phyloP scores from a whole-genome alignment of 2,888 invertebrate genomes.

The Phrixothrix hirtus region DNA sequence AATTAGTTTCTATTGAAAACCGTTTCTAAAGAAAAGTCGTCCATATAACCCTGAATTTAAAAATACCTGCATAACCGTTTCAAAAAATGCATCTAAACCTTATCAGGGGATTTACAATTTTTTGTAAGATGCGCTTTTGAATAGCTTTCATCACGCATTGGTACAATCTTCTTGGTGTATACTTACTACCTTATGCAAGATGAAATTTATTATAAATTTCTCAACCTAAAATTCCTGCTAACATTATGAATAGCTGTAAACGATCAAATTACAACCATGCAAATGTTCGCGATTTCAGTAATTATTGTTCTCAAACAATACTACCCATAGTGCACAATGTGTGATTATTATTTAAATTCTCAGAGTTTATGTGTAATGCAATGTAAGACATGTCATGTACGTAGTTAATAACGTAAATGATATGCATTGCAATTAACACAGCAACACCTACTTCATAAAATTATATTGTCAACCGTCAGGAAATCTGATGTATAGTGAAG shows the following conservation, averaged over 20 bases:
- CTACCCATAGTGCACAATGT: conserved; percentile 13
- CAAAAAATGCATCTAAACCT: too few species aligned
- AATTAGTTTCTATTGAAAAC: conserved; percentile 7
- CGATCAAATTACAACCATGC: conserved; percentile 18
- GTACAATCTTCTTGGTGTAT: background rate
- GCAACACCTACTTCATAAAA: conserved; percentile 25
- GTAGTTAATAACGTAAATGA: conserved; percentile 17
- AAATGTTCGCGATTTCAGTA: conserved; percentile 19
- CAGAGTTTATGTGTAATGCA: conserved; percentile 17
- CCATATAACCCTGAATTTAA: too few species aligned
- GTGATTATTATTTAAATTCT: conserved; percentile 21
- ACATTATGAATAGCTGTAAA: conserved; percentile 15
- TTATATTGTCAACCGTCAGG: conserved; percentile 12
- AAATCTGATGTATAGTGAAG: too few species aligned
- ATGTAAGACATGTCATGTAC: conserved; percentile 13
- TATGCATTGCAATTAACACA: conserved; percentile 17
- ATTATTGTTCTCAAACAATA: conserved; percentile 24
- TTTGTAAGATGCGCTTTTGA: background rate
- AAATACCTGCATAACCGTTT: too few species aligned
- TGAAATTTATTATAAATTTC: conserved; percentile 5
- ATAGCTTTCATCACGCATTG: background rate
- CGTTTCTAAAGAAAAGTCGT: too few species aligned
- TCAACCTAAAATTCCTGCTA: conserved; percentile 11
- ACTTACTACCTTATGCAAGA: background rate
- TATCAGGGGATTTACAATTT: background rate